Evolutionary conservation across 2,888 invertebrate genomes (phyloP), one percentile per base, ranked within the genome.

Genomic region (Drosophila emarginata): DNA sequence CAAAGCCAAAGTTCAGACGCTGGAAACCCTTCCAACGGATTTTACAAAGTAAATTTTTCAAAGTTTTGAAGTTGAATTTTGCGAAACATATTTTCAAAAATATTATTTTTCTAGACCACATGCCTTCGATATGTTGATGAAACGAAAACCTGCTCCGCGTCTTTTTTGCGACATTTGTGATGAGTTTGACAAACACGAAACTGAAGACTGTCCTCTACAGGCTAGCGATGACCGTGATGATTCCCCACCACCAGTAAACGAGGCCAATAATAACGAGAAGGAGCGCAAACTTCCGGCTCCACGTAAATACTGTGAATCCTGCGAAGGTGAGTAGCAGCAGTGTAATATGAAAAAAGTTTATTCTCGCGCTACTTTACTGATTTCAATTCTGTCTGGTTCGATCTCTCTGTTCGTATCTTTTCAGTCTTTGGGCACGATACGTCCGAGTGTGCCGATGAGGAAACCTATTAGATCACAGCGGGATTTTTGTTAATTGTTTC

Each of bases 141-240:
- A 88, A 61, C 85, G 92, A 1, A 90, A 91, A 59, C 92, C 92
- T 18, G 94, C 97, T 2, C 97, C 97, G 50, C 95, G 99, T 23
- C 92, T 96, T 89, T 99, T 97, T 93, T 99, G 99, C 93, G 99
- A 99, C 93, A 99, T 98, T 87, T 99, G 99, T 92, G 99, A 99
- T 93, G 94, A 95, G 91, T 99, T 99, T 93, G 99, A 99, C 93
- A 93, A 95, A 64, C 99, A 99, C 91, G 98, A 99, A 91, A 99
- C 99, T 0, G 99, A 99, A 91, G 99, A 99, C 90, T 99, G 99
- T 91, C 98, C 98, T 36, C 93, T 94, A 54, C 98, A 98, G 92
- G 94, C 94, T 15, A 94, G 93, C 50, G 94, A 94, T 59, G 94
- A 93, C 60, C 93, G 93, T 28, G 81, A 85, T 6, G 77, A 80